Evolutionary conservation across 2,113 vertebrate genomes (phyloP), one percentile per base, ranked within the genome.

Genomic region (Malurus elegans): DNA sequence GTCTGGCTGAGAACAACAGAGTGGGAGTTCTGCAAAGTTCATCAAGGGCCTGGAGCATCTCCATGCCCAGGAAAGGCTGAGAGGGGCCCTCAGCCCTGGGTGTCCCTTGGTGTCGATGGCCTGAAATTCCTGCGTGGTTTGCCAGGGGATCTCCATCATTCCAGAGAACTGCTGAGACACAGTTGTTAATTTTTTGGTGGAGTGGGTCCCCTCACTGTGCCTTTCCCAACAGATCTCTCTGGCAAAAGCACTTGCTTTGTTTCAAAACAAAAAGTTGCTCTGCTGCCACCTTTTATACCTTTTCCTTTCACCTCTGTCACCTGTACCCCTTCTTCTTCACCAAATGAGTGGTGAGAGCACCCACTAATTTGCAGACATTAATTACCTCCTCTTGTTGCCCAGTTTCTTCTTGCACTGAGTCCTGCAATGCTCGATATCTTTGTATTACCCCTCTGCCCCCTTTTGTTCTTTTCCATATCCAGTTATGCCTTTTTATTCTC

Each of bases 251-350:
- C 36, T 84, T 79, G 42, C 32, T 92, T 66, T 53, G 42, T 92
- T 90, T 90, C 66, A 71, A 29, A 88, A 92, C 40, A 44, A 73
- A 47, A 64, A 12, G 29, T 81, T 78, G 61, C 44, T 82, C 14
- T 7, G 3, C 2, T 2, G 20, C 24, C 40, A 40, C 34, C 34
- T 85, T 88, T 74, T 81, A 19, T 34, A 40, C 10, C 51, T 60
- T 81, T 90, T 81, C 21, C 38, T 90, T 80, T 45, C 36, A 57
- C 36, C 10, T 54, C 32, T 62, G n/a, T 29, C 6, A 5, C 8
- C 18, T 89, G 20, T 76, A 78, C 20, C 45, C 14, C 25, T 86
- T 38, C 38, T 38, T 38, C 38, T 11, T 38, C 38, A 38, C 38
- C 38, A 38, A 38, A 38, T 38, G 56, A 48, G 23, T 40, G 31